Conservation (phyloP, 2,888 invertebrate genomes). For the Tanytarsus gracilentus region DNA sequence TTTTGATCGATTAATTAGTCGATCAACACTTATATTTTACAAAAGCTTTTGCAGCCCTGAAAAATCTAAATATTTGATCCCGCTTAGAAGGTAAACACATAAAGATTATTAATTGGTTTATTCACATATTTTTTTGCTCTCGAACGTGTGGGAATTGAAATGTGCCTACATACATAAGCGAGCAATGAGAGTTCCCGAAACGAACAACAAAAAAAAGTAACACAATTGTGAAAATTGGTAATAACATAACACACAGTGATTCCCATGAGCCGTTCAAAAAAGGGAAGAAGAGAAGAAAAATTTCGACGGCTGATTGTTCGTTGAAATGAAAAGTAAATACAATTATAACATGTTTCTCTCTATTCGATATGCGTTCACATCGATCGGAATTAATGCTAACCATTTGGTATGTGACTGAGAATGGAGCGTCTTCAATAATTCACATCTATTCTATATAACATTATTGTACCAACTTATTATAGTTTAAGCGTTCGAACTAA, state of each 20-base stretch:
- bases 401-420: constrained; percentile 19
- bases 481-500: constrained; percentile 26
- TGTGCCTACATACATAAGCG: constrained; percentile 3
- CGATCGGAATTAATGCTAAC: neutral
- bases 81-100: too few species aligned
- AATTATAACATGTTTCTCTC: constrained; percentile 16
- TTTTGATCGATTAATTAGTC: too few species aligned
- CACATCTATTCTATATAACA: neutral
- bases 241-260: constrained; percentile 23
- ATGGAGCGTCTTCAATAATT: constrained; percentile 26
- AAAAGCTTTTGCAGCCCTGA: too few species aligned
- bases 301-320: constrained; percentile 18
- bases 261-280: constrained; percentile 17
- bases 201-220: neutral
- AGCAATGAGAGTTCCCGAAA: neutral
- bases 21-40: too few species aligned
- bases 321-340: constrained; percentile 28
- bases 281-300: neutral
- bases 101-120: constrained; percentile 16
- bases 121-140: neutral
- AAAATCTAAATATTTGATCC: too few species aligned
- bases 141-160: constrained; percentile 20
- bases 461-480: constrained; percentile 28
- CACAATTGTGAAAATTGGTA: constrained; percentile 27
- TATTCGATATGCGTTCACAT: too few species aligned